Evolutionary conservation across 2,113 vertebrate species (phyloP).

Genomic region (Pogona vitticeps): DNA sequence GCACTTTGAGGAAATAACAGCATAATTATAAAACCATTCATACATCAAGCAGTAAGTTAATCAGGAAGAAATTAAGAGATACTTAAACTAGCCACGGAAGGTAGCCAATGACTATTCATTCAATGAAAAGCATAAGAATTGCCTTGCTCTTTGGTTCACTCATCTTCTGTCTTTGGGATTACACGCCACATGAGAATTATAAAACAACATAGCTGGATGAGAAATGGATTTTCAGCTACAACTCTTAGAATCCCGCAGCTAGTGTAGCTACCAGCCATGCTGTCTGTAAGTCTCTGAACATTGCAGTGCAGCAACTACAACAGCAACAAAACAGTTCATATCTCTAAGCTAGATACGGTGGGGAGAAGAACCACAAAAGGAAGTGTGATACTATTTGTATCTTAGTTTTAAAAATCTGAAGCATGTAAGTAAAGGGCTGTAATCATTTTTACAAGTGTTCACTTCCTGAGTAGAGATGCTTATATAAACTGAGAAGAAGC

Average conservation of each 20-base stretch:
- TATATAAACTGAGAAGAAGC: neutral
- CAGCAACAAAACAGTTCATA: neutral
- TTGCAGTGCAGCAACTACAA: too few relatives aligned
- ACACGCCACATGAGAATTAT: neutral
- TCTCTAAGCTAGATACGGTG: conserved; percentile 2
- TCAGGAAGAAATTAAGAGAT: neutral
- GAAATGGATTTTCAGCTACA: too few relatives aligned
- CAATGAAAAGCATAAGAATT: neutral
- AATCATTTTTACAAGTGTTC: neutral
- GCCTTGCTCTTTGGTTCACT: neutral
- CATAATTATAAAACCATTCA: neutral
- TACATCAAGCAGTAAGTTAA: neutral
- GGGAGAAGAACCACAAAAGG: conserved; percentile 67
- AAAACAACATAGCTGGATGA: neutral
- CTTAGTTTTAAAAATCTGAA: conserved; percentile 30
- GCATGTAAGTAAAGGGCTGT: neutral
- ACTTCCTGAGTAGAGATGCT: neutral
- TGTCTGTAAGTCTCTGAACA: too few relatives aligned
- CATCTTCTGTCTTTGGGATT: neutral
- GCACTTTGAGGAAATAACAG: neutral
- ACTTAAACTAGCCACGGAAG: neutral
- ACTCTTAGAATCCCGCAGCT: too few relatives aligned
- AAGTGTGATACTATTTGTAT: conserved; percentile 49
- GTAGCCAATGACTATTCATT: neutral
- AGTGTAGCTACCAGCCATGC: too few relatives aligned